phyloP scores from a whole-genome alignment of 2,888 invertebrate genomes.

The Drosophila lacicola region DNA sequence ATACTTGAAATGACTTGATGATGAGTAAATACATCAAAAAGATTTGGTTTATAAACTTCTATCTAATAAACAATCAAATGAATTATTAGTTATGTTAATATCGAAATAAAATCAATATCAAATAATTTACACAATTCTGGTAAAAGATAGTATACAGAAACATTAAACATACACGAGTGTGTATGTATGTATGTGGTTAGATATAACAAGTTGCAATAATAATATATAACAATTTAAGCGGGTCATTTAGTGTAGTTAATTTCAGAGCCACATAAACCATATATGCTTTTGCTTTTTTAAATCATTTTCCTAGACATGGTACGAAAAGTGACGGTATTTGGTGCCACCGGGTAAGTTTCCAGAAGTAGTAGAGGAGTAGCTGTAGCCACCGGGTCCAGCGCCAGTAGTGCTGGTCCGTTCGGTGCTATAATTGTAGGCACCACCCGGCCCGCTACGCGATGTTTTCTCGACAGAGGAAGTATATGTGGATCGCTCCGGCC shows the following conservation, averaged over 20 bases:
- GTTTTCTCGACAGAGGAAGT: constrained; percentile 89
- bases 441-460: constrained; percentile 89
- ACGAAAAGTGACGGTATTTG: constrained; percentile 93
- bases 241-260: constrained; percentile 40
- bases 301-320: constrained; percentile 90
- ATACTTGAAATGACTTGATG: constrained; percentile 67
- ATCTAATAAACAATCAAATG: constrained; percentile 59
- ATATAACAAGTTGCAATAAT: constrained; percentile 46
- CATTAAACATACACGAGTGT: constrained; percentile 21
- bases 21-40: constrained; percentile 49
- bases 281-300: constrained; percentile 7
- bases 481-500: constrained; percentile 89
- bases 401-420: constrained; percentile 90
- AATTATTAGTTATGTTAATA: constrained; percentile 66
- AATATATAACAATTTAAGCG: constrained; percentile 44
- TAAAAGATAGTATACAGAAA: constrained; percentile 36
- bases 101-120: constrained; percentile 39
- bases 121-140: constrained; percentile 59
- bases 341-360: constrained; percentile 94
- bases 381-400: constrained; percentile 92
- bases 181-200: constrained; percentile 36
- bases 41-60: constrained; percentile 35
- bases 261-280: constrained; percentile 24
- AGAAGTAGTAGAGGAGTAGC: constrained; percentile 91
- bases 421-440: constrained; percentile 90